Evolutionary conservation across 2,113 vertebrate genomes (phyloP).

Genomic region (Pelecanus crispus): DNA sequence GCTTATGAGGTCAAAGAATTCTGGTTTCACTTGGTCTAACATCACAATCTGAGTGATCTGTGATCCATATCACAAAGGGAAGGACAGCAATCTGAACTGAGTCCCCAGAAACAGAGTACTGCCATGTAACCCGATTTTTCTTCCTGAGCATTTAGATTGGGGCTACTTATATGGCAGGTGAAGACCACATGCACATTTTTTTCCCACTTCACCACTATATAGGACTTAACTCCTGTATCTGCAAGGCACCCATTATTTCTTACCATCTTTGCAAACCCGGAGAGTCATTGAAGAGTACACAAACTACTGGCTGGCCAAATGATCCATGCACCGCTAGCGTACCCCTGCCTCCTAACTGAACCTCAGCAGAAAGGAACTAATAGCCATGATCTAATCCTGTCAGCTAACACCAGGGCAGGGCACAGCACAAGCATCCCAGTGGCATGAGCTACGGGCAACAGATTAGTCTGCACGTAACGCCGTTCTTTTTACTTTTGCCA

Average conservation of each 20-base stretch:
- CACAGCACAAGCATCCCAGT: neutral
- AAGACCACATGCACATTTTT: neutral
- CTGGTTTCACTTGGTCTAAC: neutral
- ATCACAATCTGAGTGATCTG: neutral
- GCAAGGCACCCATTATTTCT: neutral
- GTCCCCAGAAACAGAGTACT: neutral
- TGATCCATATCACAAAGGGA: neutral
- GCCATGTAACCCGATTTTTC: neutral
- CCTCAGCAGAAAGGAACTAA: neutral
- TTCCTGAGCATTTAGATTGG: neutral
- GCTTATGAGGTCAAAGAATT: neutral
- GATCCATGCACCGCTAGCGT: rapidly evolving
- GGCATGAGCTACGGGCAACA: neutral
- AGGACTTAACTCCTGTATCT: neutral
- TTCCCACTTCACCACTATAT: neutral
- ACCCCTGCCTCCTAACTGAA: neutral
- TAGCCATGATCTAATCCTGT: no score
- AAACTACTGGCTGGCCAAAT: neutral
- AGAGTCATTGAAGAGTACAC: neutral
- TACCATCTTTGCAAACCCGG: neutral
- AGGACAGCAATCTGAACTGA: neutral
- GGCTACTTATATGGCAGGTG: neutral
- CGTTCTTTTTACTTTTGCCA: neutral
- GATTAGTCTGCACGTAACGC: neutral
- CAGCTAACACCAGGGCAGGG: neutral